Evolutionary conservation across 2,888 invertebrate genomes (phyloP).

Genomic region (Drosophila gaucha): DNA sequence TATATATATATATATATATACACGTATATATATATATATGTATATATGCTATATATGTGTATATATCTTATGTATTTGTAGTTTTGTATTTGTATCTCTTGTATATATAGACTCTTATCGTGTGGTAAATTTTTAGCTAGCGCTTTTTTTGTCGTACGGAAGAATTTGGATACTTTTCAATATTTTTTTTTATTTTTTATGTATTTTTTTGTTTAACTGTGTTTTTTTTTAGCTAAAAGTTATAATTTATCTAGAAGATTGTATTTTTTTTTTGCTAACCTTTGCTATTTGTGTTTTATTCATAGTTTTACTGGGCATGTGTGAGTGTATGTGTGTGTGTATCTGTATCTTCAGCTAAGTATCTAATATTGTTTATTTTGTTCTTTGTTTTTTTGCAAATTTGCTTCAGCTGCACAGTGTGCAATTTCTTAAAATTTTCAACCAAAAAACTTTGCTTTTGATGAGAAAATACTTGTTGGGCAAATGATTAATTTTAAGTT

Average conservation of each 20-base stretch:
- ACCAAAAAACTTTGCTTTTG: slow-evolving; percentile 24
- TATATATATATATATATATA: slow-evolving; percentile 54
- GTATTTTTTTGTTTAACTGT: slow-evolving; percentile 6
- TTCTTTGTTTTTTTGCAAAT: slow-evolving; percentile 18
- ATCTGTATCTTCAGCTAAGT: slow-evolving; percentile 15
- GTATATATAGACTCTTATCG: slow-evolving; percentile 69
- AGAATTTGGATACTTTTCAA: slow-evolving; percentile 77
- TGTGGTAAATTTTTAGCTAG: slow-evolving; percentile 73
- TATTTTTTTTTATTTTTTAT: slow-evolving; percentile 12
- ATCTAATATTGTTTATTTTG: slow-evolving; percentile 21
- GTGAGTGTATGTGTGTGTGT: slow-evolving; percentile 26
- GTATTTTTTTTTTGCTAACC: slow-evolving; percentile 42
- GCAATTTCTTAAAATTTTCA: slow-evolving; percentile 24
- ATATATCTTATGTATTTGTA: slow-evolving; percentile 36
- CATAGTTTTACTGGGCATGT: slow-evolving; percentile 53
- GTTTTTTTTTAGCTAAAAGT: slow-evolving; percentile 65
- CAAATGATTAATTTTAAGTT: background rate
- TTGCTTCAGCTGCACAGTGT: too few species aligned
- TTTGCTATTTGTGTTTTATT: slow-evolving; percentile 44
- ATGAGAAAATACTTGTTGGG: slow-evolving; percentile 14
- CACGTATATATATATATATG: slow-evolving; percentile 13
- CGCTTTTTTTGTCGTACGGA: slow-evolving; percentile 66
- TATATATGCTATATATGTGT: slow-evolving; percentile 10
- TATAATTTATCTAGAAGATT: slow-evolving; percentile 71
- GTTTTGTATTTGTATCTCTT: slow-evolving; percentile 25